Percentiles rank a stretch among this genome's conserved stretches.
phyloP scores from a whole-genome alignment of 2,888 invertebrate genomes.

The Tinea trinotella region DNA sequence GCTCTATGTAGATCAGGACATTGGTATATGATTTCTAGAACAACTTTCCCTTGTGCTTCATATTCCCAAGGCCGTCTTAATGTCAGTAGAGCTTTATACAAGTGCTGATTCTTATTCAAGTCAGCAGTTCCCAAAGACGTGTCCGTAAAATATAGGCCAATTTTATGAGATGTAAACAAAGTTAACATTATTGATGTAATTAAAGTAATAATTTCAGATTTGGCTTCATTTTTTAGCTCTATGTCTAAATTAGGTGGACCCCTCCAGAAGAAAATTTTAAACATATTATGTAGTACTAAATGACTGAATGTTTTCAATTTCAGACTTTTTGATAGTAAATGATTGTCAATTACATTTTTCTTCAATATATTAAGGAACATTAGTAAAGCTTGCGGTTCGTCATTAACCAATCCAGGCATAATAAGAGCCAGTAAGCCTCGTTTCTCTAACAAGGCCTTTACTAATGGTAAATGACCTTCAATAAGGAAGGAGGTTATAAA shows the following conservation, averaged over 20 bases:
- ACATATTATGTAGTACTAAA: conserved; percentile 76
- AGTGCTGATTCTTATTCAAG: conserved; percentile 71
- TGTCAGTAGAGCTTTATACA: conserved; percentile 75
- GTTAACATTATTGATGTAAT: conserved; percentile 80
- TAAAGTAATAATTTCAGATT: conserved; percentile 63
- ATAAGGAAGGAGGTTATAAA: conserved; percentile 84
- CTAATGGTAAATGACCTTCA: conserved; percentile 77
- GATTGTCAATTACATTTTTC: conserved; percentile 77
- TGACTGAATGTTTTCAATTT: conserved; percentile 81
- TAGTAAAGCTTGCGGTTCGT: conserved; percentile 76
- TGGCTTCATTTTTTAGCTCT: conserved; percentile 42
- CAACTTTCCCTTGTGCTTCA: conserved; percentile 73
- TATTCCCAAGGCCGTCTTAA: conserved; percentile 80
- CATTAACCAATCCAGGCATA: conserved; percentile 76
- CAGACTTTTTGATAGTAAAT: conserved; percentile 77
- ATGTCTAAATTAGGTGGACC: conserved; percentile 71
- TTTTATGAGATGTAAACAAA: conserved; percentile 81
- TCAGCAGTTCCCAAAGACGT: conserved; percentile 74
- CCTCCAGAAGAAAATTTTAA: conserved; percentile 82
- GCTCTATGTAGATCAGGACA: conserved; percentile 82
- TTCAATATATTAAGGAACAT: conserved; percentile 78
- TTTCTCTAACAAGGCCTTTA: conserved; percentile 80
- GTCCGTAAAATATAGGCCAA: conserved; percentile 84
- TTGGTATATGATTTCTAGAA: conserved; percentile 74
- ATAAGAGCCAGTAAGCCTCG: conserved; percentile 75